phyloP scores from a whole-genome alignment of 2,888 invertebrate species.

The Cremastinae sp. region DNA sequence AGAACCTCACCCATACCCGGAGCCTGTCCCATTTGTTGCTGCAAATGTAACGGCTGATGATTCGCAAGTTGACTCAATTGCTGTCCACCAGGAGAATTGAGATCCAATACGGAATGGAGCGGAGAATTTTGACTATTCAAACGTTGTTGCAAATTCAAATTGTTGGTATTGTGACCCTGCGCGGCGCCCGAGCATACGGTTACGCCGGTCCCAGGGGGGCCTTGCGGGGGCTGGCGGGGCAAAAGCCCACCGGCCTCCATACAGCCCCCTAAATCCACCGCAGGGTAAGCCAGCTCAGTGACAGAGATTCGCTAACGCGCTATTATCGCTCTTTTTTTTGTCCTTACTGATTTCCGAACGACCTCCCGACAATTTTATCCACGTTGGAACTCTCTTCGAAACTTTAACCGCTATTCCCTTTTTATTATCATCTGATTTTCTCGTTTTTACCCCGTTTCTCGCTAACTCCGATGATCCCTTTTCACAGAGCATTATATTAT shows the following conservation, averaged over 20 bases:
- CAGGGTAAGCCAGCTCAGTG: conserved; percentile 81
- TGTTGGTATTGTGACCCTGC: conserved; percentile 81
- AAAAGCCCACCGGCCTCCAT: conserved; percentile 88
- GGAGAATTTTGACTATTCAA: conserved; percentile 65
- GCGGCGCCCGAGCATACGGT: conserved; percentile 75
- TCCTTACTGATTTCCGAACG: too few species aligned
- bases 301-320: conserved; percentile 79
- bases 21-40: conserved; percentile 80
- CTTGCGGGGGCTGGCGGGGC: conserved; percentile 85
- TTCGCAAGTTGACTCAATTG: conserved; percentile 67
- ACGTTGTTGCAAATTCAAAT: conserved; percentile 82
- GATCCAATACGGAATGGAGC: conserved; percentile 68
- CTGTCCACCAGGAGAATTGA: conserved; percentile 66
- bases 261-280: conserved; percentile 86
- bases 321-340: conserved; percentile 52
- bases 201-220: conserved; percentile 81
- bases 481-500: conserved; percentile 69
- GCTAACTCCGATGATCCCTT: conserved; percentile 59
- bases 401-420: conserved; percentile 19
- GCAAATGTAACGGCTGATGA: conserved; percentile 75
- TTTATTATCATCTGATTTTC: conserved; percentile 62
- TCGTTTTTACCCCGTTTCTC: conserved; percentile 50
- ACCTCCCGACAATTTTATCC: conserved; percentile 37
- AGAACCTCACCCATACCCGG: conserved; percentile 84
- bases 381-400: neutral